Evolutionary conservation across 2,113 vertebrate genomes (phyloP).

Genomic region (Hylia prasina): DNA sequence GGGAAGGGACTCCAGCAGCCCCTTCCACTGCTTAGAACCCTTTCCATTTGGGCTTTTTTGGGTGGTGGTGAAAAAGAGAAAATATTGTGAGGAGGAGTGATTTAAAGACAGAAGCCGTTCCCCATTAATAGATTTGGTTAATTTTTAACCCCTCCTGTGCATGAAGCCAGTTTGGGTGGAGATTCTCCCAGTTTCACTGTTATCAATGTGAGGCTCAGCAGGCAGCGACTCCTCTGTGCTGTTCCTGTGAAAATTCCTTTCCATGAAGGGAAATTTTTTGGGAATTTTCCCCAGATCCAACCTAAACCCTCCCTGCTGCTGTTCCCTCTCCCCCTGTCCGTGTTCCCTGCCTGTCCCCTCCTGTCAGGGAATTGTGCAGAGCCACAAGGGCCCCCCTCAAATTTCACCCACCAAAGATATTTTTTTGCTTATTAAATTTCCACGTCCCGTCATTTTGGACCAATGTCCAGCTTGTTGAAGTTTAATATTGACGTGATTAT

Average conservation of each 20-base stretch:
- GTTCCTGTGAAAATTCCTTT: neutral
- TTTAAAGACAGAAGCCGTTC: no score
- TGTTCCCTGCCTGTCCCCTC: neutral
- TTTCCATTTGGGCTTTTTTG: neutral
- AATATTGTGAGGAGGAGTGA: no score
- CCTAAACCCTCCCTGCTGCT: fast-evolving
- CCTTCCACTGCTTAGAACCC: fast-evolving
- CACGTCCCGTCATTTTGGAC: neutral
- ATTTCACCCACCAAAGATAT: neutral
- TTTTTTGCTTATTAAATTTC: neutral
- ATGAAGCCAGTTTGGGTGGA: no score
- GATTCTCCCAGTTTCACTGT: no score
- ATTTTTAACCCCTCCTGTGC: no score
- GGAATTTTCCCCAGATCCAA: neutral
- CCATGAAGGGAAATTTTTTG: no score
- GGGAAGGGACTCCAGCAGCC: neutral
- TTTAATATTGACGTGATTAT: fast-evolving
- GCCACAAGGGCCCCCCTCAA: neutral
- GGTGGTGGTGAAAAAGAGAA: no score
- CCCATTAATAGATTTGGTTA: no score
- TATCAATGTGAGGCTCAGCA: no score
- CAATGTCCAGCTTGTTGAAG: fast-evolving
- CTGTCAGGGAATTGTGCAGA: neutral
- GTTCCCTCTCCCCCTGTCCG: neutral
- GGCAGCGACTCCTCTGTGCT: no score